Conservation (phyloP, 2,113 vertebrate genomes). For the Hyperopisus bebe region DNA sequence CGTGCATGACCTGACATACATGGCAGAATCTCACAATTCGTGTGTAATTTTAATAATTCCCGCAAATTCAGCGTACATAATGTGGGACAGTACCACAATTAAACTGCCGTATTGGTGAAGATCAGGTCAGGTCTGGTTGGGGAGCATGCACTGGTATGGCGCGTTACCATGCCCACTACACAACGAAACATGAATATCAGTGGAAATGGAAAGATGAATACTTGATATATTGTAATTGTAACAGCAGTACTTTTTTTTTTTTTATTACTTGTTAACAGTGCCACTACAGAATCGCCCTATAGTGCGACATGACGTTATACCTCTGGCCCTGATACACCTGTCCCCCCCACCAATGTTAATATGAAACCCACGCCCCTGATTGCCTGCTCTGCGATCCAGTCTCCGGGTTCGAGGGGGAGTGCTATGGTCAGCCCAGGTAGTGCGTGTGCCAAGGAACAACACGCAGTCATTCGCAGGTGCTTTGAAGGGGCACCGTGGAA, state of each 20-base stretch:
- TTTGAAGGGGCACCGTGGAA: not conserved
- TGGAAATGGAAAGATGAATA: not conserved
- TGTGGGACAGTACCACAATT: not conserved
- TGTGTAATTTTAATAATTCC: not conserved
- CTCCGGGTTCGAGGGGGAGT: not conserved
- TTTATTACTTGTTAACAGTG: no score
- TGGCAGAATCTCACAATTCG: not conserved
- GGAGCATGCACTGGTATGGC: not conserved
- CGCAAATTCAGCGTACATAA: not conserved
- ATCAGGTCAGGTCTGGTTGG: not conserved
- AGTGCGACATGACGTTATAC: not conserved
- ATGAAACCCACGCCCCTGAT: not conserved
- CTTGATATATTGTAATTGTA: not conserved
- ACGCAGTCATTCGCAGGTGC: not conserved
- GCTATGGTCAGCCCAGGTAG: not conserved
- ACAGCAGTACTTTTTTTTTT: not conserved
- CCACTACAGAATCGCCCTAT: not conserved
- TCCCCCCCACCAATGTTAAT: not conserved
- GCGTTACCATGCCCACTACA: not conserved
- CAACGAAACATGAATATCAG: not conserved
- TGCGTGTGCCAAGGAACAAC: not conserved
- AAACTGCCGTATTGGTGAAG: not conserved
- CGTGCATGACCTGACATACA: not conserved
- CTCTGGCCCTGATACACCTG: not conserved
- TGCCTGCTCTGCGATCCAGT: not conserved